Conservation (phyloP, 2,888 invertebrate species). For the Allacma fusca region DNA sequence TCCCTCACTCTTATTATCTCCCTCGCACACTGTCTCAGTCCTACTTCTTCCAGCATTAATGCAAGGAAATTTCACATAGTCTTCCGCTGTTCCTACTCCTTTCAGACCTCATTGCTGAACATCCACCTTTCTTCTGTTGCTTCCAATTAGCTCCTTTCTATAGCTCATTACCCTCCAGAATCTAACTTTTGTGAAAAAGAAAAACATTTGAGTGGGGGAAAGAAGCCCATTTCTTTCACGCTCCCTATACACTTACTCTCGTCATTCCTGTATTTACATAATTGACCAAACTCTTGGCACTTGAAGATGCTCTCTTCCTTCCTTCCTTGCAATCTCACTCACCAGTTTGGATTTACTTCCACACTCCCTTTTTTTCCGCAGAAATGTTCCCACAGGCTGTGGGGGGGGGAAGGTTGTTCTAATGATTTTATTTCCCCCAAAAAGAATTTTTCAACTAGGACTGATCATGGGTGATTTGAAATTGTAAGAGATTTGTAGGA, state of each 20-base stretch:
- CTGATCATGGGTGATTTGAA: too few species aligned
- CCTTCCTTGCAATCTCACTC: neutral
- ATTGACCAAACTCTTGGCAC: neutral
- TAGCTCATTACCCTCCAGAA: conserved; percentile 5
- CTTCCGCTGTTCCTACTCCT: neutral
- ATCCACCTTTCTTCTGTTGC: neutral
- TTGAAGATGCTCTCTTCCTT: neutral
- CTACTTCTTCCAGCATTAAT: neutral
- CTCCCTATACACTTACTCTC: neutral
- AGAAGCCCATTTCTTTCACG: neutral
- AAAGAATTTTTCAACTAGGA: too few species aligned
- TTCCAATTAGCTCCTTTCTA: neutral
- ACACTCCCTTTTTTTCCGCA: too few species aligned
- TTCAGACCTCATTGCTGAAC: neutral
- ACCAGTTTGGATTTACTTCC: too few species aligned
- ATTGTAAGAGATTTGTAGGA: too few species aligned
- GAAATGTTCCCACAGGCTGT: too few species aligned
- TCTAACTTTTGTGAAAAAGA: neutral
- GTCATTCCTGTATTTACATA: neutral
- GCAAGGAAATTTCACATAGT: conserved; percentile 3
- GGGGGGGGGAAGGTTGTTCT: too few species aligned
- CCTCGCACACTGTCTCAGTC: neutral
- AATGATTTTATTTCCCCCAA: too few species aligned
- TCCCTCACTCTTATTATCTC: neutral
- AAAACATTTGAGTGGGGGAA: neutral